These are phyloP conservation scores for Lucinisca nassula DNA, from an alignment of 2,888 invertebrate genomes.

Conservation along the genomic window DNA sequence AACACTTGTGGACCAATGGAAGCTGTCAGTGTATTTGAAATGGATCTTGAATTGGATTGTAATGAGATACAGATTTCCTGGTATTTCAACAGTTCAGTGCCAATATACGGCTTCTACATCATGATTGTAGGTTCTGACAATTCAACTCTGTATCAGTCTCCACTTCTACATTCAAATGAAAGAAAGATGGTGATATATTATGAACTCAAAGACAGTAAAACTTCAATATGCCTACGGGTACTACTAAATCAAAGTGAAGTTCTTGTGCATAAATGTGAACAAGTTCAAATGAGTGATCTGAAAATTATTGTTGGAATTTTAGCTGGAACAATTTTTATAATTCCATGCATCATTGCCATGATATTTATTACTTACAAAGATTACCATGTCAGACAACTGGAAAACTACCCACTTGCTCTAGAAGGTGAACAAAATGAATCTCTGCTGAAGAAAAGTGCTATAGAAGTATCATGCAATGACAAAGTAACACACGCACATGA, in stretches of 20 bases:
- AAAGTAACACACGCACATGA: background rate
- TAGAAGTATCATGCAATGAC: background rate
- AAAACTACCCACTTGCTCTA: background rate
- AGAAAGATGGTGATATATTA: conserved; percentile 36
- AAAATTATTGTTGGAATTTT: conserved; percentile 61
- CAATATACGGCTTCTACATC: conserved; percentile 45
- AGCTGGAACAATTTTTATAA: conserved; percentile 57
- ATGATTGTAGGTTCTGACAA: conserved; percentile 31
- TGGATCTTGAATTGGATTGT: conserved; percentile 17
- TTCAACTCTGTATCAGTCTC: conserved; percentile 34
- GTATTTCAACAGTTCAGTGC: conserved; percentile 38
- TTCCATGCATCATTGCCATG: conserved; percentile 50
- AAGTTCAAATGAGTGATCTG: conserved; percentile 34
- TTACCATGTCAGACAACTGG: conserved; percentile 2
- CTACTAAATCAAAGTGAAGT: conserved; percentile 30
- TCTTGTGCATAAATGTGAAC: conserved; percentile 40
- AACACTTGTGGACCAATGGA: background rate
- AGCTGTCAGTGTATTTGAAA: background rate
- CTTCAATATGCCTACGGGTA: conserved; percentile 38
- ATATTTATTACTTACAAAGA: conserved; percentile 58
- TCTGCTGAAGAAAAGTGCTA: background rate
- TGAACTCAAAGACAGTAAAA: conserved; percentile 38
- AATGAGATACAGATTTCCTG: conserved; percentile 42
- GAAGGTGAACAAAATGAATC: background rate
- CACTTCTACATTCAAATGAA: conserved; percentile 37